Base-by-base conservation (phyloP, 2,888 invertebrate genomes). In the Terebella lapidaria region DNA sequence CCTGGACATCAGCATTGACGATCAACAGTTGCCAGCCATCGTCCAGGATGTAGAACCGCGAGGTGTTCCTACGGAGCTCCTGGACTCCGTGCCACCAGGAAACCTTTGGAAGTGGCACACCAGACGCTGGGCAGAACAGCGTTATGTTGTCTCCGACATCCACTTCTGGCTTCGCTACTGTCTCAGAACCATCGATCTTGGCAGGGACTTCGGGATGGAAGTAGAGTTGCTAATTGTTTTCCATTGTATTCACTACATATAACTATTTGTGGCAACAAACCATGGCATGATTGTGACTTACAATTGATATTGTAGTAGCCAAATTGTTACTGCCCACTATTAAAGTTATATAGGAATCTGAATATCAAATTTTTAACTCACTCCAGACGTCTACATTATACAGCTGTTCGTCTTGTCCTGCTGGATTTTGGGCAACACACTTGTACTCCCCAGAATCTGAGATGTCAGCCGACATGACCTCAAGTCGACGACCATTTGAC, bases 201-300 rank as follows among this genome's bases (percentile, higher is more conserved):
- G 83, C 81, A 2, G 81, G 77, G 0, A 83, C 83, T 83, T 70
- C 5, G n/a, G n/a, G n/a, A n/a, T n/a, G n/a, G n/a, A n/a, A n/a
- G n/a, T n/a, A n/a, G n/a, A 66, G n/a, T n/a, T n/a, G n/a, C n/a
- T n/a, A n/a, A n/a, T n/a, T n/a, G n/a, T 15, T 1, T 3, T 47
- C 25, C 1, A 18, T n/a, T 47, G 3, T 1, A 10, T 62, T 60
- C 76, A 70, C 5, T 28, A 47, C 22, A 10, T 10, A 24, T n/a
- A 49, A n/a, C n/a, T n/a, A n/a, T n/a, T n/a, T n/a, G n/a, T n/a
- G n/a, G n/a, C n/a, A n/a, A n/a, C n/a, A n/a, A n/a, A n/a, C n/a
- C n/a, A n/a, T n/a, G n/a, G n/a, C n/a, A n/a, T n/a, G n/a, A n/a
- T n/a, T n/a, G n/a, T n/a, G n/a, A n/a, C n/a, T n/a, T n/a, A n/a